Conservation (phyloP, 2,113 vertebrate species). For the Centropus bengalensis region DNA sequence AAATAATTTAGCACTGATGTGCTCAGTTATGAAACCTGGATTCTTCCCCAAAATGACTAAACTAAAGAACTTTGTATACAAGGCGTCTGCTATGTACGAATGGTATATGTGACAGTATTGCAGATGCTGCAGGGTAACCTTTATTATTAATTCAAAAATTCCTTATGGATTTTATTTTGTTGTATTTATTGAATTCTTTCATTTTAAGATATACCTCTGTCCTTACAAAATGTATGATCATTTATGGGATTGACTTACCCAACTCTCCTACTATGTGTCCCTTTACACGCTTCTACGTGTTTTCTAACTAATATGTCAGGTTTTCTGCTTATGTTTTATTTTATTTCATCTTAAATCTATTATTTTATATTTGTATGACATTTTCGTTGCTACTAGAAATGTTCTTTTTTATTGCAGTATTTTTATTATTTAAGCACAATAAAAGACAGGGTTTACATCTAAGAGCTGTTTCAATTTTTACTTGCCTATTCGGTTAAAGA, state of each 20-base stretch:
- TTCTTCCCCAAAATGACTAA: background rate
- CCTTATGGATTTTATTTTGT: background rate
- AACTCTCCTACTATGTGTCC: background rate
- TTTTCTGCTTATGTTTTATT: background rate
- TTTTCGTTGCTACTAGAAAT: constrained; percentile 6
- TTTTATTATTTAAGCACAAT: background rate
- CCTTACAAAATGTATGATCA: background rate
- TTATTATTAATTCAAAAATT: background rate
- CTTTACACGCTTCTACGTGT: background rate
- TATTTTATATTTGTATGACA: background rate
- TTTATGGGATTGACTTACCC: background rate
- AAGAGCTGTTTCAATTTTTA: constrained; percentile 17
- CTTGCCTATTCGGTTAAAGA: background rate
- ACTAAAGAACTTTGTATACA: background rate
- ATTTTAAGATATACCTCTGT: background rate
- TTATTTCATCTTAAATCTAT: background rate
- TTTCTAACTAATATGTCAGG: background rate
- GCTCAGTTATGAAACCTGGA: background rate
- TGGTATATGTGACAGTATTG: background rate
- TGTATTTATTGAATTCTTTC: background rate
- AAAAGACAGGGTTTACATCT: background rate
- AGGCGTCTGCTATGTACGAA: background rate
- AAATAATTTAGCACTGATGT: background rate
- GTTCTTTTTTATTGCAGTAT: background rate
- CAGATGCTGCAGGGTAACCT: background rate